Percentiles rank a stretch among this genome's conserved stretches.
Conservation (phyloP, 2,113 vertebrate genomes). For the Promerops cafer region DNA sequence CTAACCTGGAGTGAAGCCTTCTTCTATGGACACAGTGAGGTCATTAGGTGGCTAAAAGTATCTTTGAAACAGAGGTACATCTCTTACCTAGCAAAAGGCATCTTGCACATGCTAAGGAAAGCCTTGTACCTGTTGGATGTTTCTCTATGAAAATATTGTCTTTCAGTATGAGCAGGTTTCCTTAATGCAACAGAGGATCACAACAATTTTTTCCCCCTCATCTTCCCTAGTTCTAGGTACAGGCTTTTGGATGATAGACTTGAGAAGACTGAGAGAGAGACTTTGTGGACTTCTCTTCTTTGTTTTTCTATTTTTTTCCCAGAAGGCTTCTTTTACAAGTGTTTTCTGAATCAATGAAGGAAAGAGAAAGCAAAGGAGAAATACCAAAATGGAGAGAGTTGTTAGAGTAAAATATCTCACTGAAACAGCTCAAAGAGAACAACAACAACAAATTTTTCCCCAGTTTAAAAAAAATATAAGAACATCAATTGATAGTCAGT, state of each 20-base stretch:
- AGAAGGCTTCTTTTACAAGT: neutral
- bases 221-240: neutral
- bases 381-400: neutral
- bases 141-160: neutral
- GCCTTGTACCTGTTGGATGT: neutral
- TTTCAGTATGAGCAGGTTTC: neutral
- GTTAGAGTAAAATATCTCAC: neutral
- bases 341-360: neutral
- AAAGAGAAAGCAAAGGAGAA: neutral
- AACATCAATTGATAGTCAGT: accelerated
- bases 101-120: neutral
- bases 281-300: neutral
- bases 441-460: neutral
- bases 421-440: neutral
- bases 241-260: neutral
- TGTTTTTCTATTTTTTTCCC: neutral
- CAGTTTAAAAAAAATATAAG: neutral
- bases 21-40: neutral
- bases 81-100: neutral
- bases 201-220: neutral
- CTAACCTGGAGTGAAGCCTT: neutral
- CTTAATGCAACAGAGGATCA: neutral
- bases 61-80: neutral
- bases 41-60: neutral
- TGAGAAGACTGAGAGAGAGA: neutral